These are phyloP conservation scores for Forbesichthys agassizii DNA, from an alignment of 2,113 vertebrate genomes.

Conservation along the genomic window DNA sequence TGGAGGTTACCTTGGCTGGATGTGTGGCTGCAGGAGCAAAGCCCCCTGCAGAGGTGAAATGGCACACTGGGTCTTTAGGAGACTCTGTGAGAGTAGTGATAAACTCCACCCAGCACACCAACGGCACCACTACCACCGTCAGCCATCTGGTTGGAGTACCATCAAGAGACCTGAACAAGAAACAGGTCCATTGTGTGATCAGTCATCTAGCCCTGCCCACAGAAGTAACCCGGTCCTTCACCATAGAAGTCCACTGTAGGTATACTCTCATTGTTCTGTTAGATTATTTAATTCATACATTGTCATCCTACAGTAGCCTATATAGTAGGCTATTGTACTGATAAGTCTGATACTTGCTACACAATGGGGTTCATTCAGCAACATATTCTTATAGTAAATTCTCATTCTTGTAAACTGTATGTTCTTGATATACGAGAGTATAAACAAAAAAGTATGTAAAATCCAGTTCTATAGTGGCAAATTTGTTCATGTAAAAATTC, in stretches of 20 bases:
- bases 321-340: too few relatives aligned
- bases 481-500: too few relatives aligned
- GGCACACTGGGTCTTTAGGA: slow-evolving; percentile 24
- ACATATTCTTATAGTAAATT: too few relatives aligned
- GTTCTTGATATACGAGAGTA: too few relatives aligned
- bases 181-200: slow-evolving; percentile 47
- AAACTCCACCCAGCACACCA: neutral
- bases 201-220: neutral
- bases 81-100: neutral
- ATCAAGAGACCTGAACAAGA: slow-evolving; percentile 23
- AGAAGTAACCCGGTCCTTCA: slow-evolving; percentile 7
- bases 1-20: slow-evolving; percentile 30
- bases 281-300: too few relatives aligned
- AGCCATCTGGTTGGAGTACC: slow-evolving; percentile 46
- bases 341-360: too few relatives aligned
- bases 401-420: too few relatives aligned
- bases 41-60: slow-evolving; percentile 48
- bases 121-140: slow-evolving; percentile 43
- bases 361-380: too few relatives aligned
- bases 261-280: too few relatives aligned
- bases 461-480: too few relatives aligned
- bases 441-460: too few relatives aligned
- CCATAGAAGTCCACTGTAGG: slow-evolving; percentile 53
- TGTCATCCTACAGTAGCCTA: too few relatives aligned
- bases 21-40: slow-evolving; percentile 50